Conservation (phyloP, 2,888 invertebrate species). For the Mimachlamys varia region DNA sequence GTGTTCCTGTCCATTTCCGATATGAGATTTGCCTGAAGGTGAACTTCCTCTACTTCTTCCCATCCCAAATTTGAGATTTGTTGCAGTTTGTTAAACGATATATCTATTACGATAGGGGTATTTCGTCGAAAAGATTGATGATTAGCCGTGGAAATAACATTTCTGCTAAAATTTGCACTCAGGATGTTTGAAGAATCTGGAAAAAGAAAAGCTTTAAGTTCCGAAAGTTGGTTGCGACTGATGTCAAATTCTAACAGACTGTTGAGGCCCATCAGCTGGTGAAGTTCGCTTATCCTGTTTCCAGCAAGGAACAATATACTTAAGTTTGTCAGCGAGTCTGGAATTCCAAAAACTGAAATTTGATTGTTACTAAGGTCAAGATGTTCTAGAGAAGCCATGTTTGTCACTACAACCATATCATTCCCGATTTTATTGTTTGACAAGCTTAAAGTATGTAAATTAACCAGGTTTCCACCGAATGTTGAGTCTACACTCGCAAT, state of each 20-base stretch:
- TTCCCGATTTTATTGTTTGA: slow-evolving; percentile 63
- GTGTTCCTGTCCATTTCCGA: slow-evolving; percentile 62
- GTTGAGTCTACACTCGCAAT: slow-evolving; percentile 56
- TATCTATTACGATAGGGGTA: slow-evolving; percentile 69
- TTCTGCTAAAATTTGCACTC: slow-evolving; percentile 71
- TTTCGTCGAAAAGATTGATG: slow-evolving; percentile 70
- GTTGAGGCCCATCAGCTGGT: slow-evolving; percentile 55
- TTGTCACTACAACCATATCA: slow-evolving; percentile 51
- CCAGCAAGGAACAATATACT: slow-evolving; percentile 51
- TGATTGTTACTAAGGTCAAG: slow-evolving; percentile 67
- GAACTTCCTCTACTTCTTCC: slow-evolving; percentile 61
- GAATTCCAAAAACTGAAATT: slow-evolving; percentile 55
- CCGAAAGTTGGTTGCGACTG: slow-evolving; percentile 65
- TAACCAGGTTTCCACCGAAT: slow-evolving; percentile 59
- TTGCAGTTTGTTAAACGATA: slow-evolving; percentile 71
- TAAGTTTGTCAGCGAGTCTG: slow-evolving; percentile 52
- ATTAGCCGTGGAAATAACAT: slow-evolving; percentile 67
- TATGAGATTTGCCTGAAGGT: slow-evolving; percentile 70
- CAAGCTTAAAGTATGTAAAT: slow-evolving; percentile 62
- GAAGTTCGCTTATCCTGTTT: slow-evolving; percentile 55
- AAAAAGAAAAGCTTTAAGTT: slow-evolving; percentile 67
- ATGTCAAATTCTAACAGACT: slow-evolving; percentile 54
- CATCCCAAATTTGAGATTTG: slow-evolving; percentile 70
- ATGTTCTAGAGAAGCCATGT: slow-evolving; percentile 53
- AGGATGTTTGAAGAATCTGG: slow-evolving; percentile 64